phyloP scores from a whole-genome alignment of 2,113 vertebrate genomes.

The Festucalex cinctus region DNA sequence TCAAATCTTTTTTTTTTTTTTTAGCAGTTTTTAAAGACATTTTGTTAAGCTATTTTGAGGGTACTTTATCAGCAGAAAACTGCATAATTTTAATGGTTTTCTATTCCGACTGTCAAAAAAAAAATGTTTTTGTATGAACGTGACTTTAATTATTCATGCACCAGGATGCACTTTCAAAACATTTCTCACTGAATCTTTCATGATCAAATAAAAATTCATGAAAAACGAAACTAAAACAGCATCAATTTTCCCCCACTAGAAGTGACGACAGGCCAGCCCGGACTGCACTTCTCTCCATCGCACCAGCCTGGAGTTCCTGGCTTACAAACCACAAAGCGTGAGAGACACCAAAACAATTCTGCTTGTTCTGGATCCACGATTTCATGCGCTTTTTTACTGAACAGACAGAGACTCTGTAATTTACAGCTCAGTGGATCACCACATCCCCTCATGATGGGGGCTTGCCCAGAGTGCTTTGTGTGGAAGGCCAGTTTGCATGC shows the following conservation, averaged over 20 bases:
- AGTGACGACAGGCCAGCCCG: conserved; percentile 45
- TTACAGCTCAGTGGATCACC: conserved; percentile 34
- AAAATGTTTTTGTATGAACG: too few species aligned
- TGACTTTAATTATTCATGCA: neutral
- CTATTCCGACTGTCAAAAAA: too few species aligned
- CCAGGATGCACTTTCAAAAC: too few species aligned
- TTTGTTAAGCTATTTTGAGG: too few species aligned
- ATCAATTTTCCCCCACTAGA: conserved; percentile 2
- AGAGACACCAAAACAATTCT: neutral
- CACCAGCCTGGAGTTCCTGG: conserved; percentile 36
- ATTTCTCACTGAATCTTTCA: neutral
- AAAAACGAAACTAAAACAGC: neutral
- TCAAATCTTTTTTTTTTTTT: too few species aligned
- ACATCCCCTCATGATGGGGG: conserved; percentile 32
- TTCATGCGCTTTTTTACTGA: neutral
- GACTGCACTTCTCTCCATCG: conserved; percentile 35
- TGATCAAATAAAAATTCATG: conserved; percentile 5
- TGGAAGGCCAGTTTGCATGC: conserved; percentile 73
- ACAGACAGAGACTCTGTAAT: neutral
- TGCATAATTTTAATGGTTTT: too few species aligned
- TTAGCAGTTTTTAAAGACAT: too few species aligned
- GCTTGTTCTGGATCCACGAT: neutral
- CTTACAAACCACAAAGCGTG: conserved; percentile 44
- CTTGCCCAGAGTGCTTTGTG: conserved; percentile 65
- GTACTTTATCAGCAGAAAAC: too few species aligned